Conservation (phyloP, 1,140 invertebrate species). For the Drosophila athabasca region DNA sequence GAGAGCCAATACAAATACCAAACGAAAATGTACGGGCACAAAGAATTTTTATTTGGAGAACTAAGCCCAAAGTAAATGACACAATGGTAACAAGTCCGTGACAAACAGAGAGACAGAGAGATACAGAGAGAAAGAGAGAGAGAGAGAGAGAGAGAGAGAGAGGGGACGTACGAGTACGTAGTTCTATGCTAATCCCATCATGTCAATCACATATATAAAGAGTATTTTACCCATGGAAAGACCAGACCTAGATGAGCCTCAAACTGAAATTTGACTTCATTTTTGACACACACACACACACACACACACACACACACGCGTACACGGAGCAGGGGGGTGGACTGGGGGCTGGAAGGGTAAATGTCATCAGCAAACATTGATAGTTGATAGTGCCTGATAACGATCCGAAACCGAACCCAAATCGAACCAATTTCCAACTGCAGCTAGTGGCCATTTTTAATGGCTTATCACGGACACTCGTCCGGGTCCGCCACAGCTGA, state of each 20-base stretch:
- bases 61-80: conserved; percentile 73
- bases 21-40: background rate
- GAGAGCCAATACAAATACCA: conserved; percentile 68
- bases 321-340: background rate
- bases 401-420: conserved; percentile 47
- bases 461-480: conserved; percentile 61
- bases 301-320: background rate
- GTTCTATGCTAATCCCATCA: conserved; percentile 70
- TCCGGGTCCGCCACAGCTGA: too few relatives aligned
- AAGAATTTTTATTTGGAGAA: conserved; percentile 46
- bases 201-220: conserved; percentile 59
- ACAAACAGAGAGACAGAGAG: conserved; percentile 13
- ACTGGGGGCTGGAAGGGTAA: conserved; percentile 45
- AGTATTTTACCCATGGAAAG: conserved; percentile 29
- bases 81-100: conserved; percentile 60
- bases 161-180: background rate
- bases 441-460: conserved; percentile 76
- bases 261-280: conserved; percentile 61
- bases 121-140: background rate
- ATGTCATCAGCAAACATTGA: conserved; percentile 73
- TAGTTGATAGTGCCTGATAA: conserved; percentile 55
- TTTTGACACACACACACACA: conserved; percentile 60
- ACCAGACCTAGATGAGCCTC: conserved; percentile 44
- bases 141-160: too few relatives aligned
- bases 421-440: conserved; percentile 35